Evolutionary conservation across 2,113 vertebrate species (phyloP), one percentile per base, ranked within the genome.

Genomic region (pig (Sus scrofa)): DNA sequence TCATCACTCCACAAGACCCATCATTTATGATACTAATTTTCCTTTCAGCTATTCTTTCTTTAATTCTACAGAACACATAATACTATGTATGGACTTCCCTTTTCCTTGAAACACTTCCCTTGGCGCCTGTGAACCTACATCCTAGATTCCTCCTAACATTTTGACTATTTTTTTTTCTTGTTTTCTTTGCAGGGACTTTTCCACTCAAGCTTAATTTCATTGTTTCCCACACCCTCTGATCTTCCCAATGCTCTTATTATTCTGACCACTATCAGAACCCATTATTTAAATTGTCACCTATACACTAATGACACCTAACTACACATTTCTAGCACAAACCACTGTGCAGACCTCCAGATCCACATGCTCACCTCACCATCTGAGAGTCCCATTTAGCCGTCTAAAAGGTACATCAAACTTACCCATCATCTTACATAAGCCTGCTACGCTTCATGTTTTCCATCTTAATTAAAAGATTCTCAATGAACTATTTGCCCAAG

Each of bases 361-460:
- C 60, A 22, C 4, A 30, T 22, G 44, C 58, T 86, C 30, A 89
- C 70, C 84, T 75, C 39, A 58, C n/a, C 24, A 87, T 15, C 37
- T 88, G 58, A 83, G 1, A 78, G 26, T 52, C 88, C 60, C 77
- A 81, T 56, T 34, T 24, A 81, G 78, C 37, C 87, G 12, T 60
- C 39, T 32, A 71, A 44, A 44, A 54, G 34, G 19, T 50, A 75
- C 34, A 67, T 37, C 39, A 81, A 18, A 82, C 68, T 81, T 86
- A 83, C 63, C 83, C 78, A 73, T 71, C 79, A 74, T 86, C 63
- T 92, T 63, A 97, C 1, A 70, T 20, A 79, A 89, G 83, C 37
- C 27, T 91, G 44, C 5, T 67, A 22, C 79, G 86, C 75, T 90
- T 89, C 89, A 95, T 86, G 83, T 37, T 91, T 63, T 63, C 58